These are phyloP conservation scores for Chaenogobius annularis DNA, from an alignment of 2,113 vertebrate species.

Conservation along the genomic window DNA sequence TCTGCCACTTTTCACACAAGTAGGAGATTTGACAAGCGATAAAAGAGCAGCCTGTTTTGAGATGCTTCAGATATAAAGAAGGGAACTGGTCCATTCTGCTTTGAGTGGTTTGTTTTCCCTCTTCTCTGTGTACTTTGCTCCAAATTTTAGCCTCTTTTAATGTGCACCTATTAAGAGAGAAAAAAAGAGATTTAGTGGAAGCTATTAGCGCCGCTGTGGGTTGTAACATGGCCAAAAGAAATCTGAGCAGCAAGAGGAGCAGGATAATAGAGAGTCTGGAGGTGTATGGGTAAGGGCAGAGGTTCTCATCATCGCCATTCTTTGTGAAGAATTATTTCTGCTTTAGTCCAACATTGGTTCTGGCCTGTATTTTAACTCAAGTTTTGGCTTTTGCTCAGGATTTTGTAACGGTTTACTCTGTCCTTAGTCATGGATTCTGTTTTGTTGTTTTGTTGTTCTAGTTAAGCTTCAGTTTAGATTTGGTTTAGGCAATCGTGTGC, in stretches of 20 bases:
- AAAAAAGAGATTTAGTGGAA: constrained; percentile 66
- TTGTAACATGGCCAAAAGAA: constrained; percentile 26
- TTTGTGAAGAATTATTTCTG: too few species aligned
- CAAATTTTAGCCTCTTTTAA: constrained; percentile 69
- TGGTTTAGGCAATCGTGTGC: too few species aligned
- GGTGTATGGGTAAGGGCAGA: constrained; percentile 31
- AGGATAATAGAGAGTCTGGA: constrained; percentile 51
- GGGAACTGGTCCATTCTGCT: constrained; percentile 47
- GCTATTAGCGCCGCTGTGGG: constrained; percentile 55
- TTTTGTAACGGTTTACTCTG: background rate
- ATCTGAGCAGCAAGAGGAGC: constrained; percentile 44
- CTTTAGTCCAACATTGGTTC: too few species aligned
- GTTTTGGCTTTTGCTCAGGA: background rate
- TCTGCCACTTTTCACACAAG: constrained; percentile 56
- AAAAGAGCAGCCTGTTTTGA: constrained; percentile 63
- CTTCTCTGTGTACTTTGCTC: constrained; percentile 62
- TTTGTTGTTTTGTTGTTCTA: too few species aligned
- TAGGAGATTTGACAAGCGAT: constrained; percentile 61
- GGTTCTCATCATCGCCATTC: background rate
- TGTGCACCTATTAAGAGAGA: constrained; percentile 61
- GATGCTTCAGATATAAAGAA: constrained; percentile 39
- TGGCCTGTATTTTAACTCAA: background rate
- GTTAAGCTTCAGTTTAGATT: too few species aligned
- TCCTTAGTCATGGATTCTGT: too few species aligned
- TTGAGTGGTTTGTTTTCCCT: constrained; percentile 74